Evolutionary conservation across 2,113 vertebrate species (phyloP), one percentile per base, ranked within the genome.

Genomic region (Pipra filicauda): DNA sequence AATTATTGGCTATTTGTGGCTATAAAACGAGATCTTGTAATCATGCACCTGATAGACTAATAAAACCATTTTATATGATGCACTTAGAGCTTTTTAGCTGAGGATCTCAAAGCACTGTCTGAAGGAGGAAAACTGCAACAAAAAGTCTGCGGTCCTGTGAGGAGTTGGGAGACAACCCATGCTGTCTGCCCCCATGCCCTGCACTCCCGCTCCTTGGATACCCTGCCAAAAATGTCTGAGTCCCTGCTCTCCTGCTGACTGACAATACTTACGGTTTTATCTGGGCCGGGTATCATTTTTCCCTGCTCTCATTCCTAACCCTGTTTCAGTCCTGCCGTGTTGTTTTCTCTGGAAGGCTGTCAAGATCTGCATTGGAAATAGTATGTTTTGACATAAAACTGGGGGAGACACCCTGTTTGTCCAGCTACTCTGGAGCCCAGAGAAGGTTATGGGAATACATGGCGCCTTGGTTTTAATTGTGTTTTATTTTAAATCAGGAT

Each of bases 321-420:
- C 69, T 57, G 30, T 91, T 93, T 91, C 92, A 90, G 91, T 49
- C 71, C 61, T 86, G 89, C 84, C 3, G 9, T 80, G 73, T 75
- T 97, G 89, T 96, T 96, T 97, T 95, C 65, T 90, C 91, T 95
- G 96, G 96, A 96, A 95, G 62, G 41, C n/a, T 92, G 77, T 95
- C 95, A 92, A 92, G 62, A 71, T 59, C 87, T 92, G 72, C 10
- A 1, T 51, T 94, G 84, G 90, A 93, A 95, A 58, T 59, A 80
- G 58, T 77, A 51, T 78, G 69, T 91, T 96, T 91, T 93, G 85
- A 92, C 58, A 88, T 49, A 75, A 83, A 84, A 86, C 66, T 51
- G 15, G 52, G 75, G 89, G 84, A 93, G 62, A 93, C 44, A 92
- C 79, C 67, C 62, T 93, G 82, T 92, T 95, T 93, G 82, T 91